Percentiles rank a stretch among this genome's conserved stretches.
Evolutionary conservation across 2,888 invertebrate genomes (phyloP).

Genomic region (Drosophila conformis): DNA sequence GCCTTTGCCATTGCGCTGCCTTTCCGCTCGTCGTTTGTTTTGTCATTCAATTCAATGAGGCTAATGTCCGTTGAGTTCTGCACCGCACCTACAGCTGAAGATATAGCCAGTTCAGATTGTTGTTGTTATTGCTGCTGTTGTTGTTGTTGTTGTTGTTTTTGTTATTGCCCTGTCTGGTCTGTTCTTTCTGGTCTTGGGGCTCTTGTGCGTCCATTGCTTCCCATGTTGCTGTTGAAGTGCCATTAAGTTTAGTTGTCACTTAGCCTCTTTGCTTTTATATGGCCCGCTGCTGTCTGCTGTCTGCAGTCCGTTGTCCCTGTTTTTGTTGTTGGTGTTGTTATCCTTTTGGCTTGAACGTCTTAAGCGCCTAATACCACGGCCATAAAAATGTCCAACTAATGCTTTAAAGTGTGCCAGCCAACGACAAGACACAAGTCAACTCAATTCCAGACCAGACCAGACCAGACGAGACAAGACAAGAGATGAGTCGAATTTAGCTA

Average conservation of each 20-base stretch:
- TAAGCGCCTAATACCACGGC: slow-evolving; percentile 80
- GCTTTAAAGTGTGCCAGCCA: slow-evolving; percentile 80
- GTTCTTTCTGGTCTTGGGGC: slow-evolving; percentile 50
- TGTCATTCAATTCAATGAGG: slow-evolving; percentile 83
- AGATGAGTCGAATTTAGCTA: slow-evolving; percentile 33
- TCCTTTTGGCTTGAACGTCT: slow-evolving; percentile 81
- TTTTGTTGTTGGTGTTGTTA: slow-evolving; percentile 67
- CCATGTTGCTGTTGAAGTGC: slow-evolving; percentile 83
- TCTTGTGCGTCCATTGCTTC: slow-evolving; percentile 80
- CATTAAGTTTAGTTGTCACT: slow-evolving; percentile 84
- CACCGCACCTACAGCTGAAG: slow-evolving; percentile 71
- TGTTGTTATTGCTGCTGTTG: slow-evolving; percentile 6
- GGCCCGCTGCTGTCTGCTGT: slow-evolving; percentile 48
- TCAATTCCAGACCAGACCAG: slow-evolving; percentile 27
- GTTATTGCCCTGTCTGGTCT: slow-evolving; percentile 42
- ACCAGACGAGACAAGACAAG: slow-evolving; percentile 15
- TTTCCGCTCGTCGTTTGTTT: slow-evolving; percentile 78
- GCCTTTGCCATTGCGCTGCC: slow-evolving; percentile 50
- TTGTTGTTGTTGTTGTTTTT: slow-evolving; percentile 10
- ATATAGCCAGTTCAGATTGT: slow-evolving; percentile 50
- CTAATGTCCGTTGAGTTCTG: slow-evolving; percentile 83
- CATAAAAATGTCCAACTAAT: slow-evolving; percentile 81
- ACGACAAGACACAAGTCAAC: slow-evolving; percentile 53
- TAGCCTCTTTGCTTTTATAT: slow-evolving; percentile 83
- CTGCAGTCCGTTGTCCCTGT: slow-evolving; percentile 26